Percentiles rank a stretch among this genome's conserved stretches.
These are phyloP conservation scores for Aspidiotus rigidus DNA, from an alignment of 2,888 invertebrate species.

Conservation along the genomic window DNA sequence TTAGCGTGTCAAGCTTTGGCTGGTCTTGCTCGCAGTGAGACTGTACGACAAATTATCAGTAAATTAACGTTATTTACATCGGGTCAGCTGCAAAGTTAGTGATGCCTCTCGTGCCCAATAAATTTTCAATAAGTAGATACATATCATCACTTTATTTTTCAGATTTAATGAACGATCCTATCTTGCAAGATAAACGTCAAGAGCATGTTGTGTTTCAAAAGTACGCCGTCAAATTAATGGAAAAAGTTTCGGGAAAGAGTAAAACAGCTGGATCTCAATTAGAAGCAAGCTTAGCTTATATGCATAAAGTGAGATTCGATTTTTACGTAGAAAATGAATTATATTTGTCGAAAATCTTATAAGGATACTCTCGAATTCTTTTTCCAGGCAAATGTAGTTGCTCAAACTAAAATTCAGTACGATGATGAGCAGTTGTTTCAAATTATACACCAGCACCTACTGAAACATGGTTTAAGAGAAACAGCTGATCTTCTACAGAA, in stretches of 20 bases:
- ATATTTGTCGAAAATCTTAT: neutral
- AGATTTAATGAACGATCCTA: slow-evolving; percentile 91
- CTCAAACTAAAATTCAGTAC: slow-evolving; percentile 90
- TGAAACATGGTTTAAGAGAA: slow-evolving; percentile 61
- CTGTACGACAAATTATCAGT: slow-evolving; percentile 86
- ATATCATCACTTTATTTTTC: slow-evolving; percentile 36
- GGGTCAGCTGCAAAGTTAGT: slow-evolving; percentile 76
- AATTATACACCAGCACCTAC: slow-evolving; percentile 79
- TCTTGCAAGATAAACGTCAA: slow-evolving; percentile 88
- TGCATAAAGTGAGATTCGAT: slow-evolving; percentile 58
- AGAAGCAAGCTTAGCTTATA: slow-evolving; percentile 78
- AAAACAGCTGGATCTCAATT: slow-evolving; percentile 67
- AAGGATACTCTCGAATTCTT: neutral
- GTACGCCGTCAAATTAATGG: slow-evolving; percentile 80
- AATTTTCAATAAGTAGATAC: neutral
- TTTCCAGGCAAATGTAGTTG: slow-evolving; percentile 77
- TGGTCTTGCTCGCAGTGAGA: slow-evolving; percentile 86
- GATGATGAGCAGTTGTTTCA: slow-evolving; percentile 87
- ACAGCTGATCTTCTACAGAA: slow-evolving; percentile 64
- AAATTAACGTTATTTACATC: slow-evolving; percentile 89
- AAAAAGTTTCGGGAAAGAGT: slow-evolving; percentile 83
- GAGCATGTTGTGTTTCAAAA: slow-evolving; percentile 95
- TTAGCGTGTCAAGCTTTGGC: slow-evolving; percentile 87
- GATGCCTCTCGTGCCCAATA: neutral
- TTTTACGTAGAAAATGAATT: neutral